These are phyloP conservation scores for Helicolenus hilgendorfi DNA, from an alignment of 2,797 vertebrate genomes.

Conservation along the genomic window DNA sequence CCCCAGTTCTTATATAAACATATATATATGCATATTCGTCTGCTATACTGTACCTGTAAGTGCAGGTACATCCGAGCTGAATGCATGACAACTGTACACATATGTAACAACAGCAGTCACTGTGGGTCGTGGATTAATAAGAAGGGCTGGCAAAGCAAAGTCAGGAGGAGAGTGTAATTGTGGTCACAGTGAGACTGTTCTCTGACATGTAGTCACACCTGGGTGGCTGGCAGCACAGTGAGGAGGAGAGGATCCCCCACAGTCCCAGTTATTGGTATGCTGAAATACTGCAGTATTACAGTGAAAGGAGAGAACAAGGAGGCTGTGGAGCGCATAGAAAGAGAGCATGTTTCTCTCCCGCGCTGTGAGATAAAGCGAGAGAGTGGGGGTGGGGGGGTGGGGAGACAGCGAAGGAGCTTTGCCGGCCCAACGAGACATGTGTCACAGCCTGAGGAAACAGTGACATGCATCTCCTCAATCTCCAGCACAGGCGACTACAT, in stretches of 20 bases:
- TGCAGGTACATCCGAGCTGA: neutral
- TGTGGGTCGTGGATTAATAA: constrained; percentile 61
- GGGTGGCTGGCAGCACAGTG: constrained; percentile 75
- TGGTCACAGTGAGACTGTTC: constrained; percentile 79
- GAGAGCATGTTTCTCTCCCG: constrained; percentile 76
- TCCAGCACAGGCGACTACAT: constrained; percentile 28
- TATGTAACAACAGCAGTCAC: constrained; percentile 14
- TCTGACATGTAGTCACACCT: constrained; percentile 90
- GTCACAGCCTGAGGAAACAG: constrained; percentile 81
- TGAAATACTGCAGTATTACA: constrained; percentile 77
- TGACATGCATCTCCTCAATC: constrained; percentile 65
- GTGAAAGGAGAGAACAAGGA: constrained; percentile 81
- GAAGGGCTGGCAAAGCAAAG: constrained; percentile 46
- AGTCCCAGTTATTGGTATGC: constrained; percentile 86
- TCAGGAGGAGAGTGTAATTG: constrained; percentile 82
- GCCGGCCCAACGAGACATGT: constrained; percentile 83
- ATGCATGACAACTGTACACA: constrained; percentile 16
- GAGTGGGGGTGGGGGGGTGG: neutral
- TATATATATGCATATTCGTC: neutral
- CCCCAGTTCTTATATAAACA: neutral
- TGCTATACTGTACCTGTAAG: neutral
- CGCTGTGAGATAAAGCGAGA: constrained; percentile 58
- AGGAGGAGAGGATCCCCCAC: constrained; percentile 79
- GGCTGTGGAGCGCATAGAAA: constrained; percentile 86
- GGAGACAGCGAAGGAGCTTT: constrained; percentile 31